These are phyloP conservation scores for Choreutis nemorana DNA, from an alignment of 2,888 invertebrate species.

Conservation along the genomic window DNA sequence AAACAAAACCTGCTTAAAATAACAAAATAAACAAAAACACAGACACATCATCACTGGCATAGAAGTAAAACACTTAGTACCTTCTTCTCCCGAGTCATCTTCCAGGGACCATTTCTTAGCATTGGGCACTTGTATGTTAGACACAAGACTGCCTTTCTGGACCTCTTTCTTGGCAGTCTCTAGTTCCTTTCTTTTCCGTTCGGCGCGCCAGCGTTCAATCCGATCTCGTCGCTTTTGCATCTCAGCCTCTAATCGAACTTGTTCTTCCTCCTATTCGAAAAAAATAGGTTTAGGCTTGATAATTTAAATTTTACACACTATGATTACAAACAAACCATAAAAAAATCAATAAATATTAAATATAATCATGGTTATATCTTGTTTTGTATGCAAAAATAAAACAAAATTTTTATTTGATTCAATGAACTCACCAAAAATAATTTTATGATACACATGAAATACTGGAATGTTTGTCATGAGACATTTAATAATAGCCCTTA, in stretches of 20 bases:
- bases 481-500: too few species aligned
- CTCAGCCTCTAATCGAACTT: conserved; percentile 88
- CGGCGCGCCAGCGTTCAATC: conserved; percentile 95
- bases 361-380: conserved; percentile 2
- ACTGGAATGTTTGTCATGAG: too few species aligned
- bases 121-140: conserved; percentile 64
- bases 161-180: conserved; percentile 82
- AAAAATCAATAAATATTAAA: not conserved
- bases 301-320: conserved; percentile 1
- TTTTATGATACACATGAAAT: too few species aligned
- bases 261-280: conserved; percentile 87
- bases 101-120: conserved; percentile 94
- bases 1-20: too few species aligned
- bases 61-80: conserved; percentile 33
- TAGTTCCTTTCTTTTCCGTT: conserved; percentile 87
- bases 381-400: too few species aligned
- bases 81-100: conserved; percentile 95
- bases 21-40: too few species aligned
- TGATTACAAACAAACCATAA: not conserved
- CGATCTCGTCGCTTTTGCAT: conserved; percentile 96
- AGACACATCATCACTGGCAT: too few species aligned
- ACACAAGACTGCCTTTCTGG: conserved; percentile 70
- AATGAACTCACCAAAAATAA: too few species aligned
- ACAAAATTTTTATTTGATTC: not conserved
- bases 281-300: too few species aligned